phyloP scores from a whole-genome alignment of 2,888 invertebrate species.

The Cataglyphis rosenhaueri region DNA sequence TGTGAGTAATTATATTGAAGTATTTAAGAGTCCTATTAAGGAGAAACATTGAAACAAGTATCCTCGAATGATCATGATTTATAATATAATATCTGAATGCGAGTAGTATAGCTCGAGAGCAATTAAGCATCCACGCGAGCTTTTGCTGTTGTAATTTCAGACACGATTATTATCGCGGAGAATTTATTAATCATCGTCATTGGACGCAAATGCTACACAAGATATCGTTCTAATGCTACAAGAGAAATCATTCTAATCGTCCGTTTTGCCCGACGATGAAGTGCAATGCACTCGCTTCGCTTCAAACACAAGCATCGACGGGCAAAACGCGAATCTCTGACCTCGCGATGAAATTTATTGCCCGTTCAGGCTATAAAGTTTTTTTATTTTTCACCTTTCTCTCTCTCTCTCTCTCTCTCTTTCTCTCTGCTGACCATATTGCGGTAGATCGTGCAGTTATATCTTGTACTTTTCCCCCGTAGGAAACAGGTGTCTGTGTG shows the following conservation, averaged over 20 bases:
- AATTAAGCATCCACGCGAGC: slow-evolving; percentile 31
- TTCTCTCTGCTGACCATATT: slow-evolving; percentile 39
- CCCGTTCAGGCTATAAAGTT: slow-evolving; percentile 41
- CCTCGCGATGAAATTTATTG: slow-evolving; percentile 20
- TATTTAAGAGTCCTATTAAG: background rate
- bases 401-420: background rate
- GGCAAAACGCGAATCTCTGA: slow-evolving; percentile 37
- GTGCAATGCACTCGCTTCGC: background rate
- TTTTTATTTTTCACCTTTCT: slow-evolving; percentile 45
- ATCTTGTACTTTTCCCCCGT: background rate
- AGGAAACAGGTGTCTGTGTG: slow-evolving; percentile 42
- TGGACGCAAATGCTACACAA: slow-evolving; percentile 18
- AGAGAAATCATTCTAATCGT: slow-evolving; percentile 33
- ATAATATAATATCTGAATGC: background rate
- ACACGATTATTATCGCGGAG: slow-evolving; percentile 23
- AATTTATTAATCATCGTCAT: slow-evolving; percentile 48
- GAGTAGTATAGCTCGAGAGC: background rate
- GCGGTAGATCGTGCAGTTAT: slow-evolving; percentile 36
- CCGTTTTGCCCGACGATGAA: slow-evolving; percentile 1
- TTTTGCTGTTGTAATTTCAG: slow-evolving; percentile 12
- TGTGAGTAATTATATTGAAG: background rate
- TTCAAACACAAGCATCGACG: background rate
- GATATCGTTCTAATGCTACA: slow-evolving; percentile 27
- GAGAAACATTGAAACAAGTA: background rate
- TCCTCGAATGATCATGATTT: background rate